These are phyloP conservation scores for Chloroclystis v-ata DNA, from an alignment of 2,888 invertebrate genomes.

Conservation along the genomic window DNA sequence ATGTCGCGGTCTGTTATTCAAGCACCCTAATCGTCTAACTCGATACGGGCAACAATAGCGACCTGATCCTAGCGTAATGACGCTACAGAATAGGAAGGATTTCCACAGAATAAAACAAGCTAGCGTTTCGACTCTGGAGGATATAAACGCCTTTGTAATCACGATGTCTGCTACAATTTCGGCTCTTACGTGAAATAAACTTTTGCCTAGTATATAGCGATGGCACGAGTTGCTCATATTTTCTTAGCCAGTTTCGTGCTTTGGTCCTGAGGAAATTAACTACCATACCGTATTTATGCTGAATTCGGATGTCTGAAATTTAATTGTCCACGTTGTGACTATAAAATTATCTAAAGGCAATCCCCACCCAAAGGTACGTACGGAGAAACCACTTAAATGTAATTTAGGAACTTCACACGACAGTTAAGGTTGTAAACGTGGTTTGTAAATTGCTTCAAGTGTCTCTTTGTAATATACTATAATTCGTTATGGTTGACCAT, in stretches of 20 bases:
- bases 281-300: slow-evolving; percentile 15
- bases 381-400: slow-evolving; percentile 13
- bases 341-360: slow-evolving; percentile 14
- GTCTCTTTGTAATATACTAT: slow-evolving; percentile 1
- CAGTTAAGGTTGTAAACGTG: slow-evolving; percentile 9
- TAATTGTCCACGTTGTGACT: slow-evolving; percentile 15
- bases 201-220: slow-evolving; percentile 31
- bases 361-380: slow-evolving; percentile 7
- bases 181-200: slow-evolving; percentile 42
- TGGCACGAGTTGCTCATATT: slow-evolving; percentile 28
- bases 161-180: slow-evolving; percentile 43
- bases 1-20: slow-evolving; percentile 48
- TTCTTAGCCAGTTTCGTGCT: slow-evolving; percentile 22
- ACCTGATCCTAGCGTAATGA: slow-evolving; percentile 61
- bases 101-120: slow-evolving; percentile 67
- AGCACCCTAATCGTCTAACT: slow-evolving; percentile 63
- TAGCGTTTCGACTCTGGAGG: slow-evolving; percentile 48
- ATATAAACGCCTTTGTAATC: slow-evolving; percentile 61
- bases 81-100: slow-evolving; percentile 65
- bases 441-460: slow-evolving; percentile 15
- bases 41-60: slow-evolving; percentile 60
- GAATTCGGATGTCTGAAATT: slow-evolving; percentile 7
- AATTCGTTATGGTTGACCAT: background rate
- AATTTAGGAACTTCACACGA: slow-evolving; percentile 10
- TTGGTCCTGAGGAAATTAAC: slow-evolving; percentile 13